Base-by-base conservation (phyloP, 2,888 invertebrate genomes). In the Syrphus vitripennis region DNA sequence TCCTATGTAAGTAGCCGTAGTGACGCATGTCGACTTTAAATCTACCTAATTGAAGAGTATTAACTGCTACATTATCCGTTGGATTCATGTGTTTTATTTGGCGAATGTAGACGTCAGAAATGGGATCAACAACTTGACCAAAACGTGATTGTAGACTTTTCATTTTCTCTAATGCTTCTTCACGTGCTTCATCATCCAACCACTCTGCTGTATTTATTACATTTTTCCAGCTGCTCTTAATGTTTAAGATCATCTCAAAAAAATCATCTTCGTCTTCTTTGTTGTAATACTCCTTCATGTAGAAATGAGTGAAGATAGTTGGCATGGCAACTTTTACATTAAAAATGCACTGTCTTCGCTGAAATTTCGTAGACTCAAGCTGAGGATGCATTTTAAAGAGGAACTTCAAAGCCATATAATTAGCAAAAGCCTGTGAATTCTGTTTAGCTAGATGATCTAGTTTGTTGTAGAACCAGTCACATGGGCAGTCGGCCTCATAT, bases 341-440 rank as follows among this genome's bases (percentile, higher is more conserved):
- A 0, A n/a, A 48, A 10, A 87, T 19, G 26, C 72, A 87, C 10
- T 50, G 14, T 9, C 57, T 53, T 7, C 65, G 89, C 45, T 91
- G 90, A 14, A 88, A 89, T 31, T 88, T 89, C 0, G 48, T 40
- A 0, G 83, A 88, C 50, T 89, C 83, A 3, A 91, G 70, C 2
- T 89, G 88, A 24, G 89, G 87, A 55, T 92, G 91, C 90, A 92
- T 88, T 1, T 71, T 65, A 63, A 89, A 90, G 3, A 92, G 86
- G 12, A 92, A 88, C 72, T 89, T 89, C 83, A 92, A 79, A n/a
- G 92, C 89, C 69, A 92, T 83, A 70, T 92, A 92, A 77, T 92
- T 92, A 12, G 92, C 92, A 9, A 89, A 90, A 0, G 90, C 90
- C 24, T 88, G 74, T n/a, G 88, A 88, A 5, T 89, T 88, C 24